A percentile compares a stretch with the other conserved stretches of the same genome.
Evolutionary conservation across 2,113 vertebrate genomes (phyloP).

Genomic region (Elephas maximus): DNA sequence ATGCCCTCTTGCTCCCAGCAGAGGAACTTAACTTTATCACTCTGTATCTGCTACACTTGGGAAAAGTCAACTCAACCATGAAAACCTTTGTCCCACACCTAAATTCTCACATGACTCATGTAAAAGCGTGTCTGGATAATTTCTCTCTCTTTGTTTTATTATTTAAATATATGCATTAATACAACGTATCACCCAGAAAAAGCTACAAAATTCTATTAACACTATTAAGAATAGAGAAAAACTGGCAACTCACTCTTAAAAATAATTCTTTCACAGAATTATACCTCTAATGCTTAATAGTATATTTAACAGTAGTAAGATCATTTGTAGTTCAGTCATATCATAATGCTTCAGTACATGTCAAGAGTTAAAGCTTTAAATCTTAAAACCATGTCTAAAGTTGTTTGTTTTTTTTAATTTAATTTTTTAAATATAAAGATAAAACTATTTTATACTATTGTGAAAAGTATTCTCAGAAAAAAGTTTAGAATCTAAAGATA

Average conservation of each 20-base stretch:
- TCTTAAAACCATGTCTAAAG: constrained; percentile 54
- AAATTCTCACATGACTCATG: neutral
- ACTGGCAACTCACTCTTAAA: neutral
- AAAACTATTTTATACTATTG: constrained; percentile 21
- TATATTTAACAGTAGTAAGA: constrained; percentile 41
- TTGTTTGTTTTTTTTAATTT: neutral
- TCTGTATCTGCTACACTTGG: neutral
- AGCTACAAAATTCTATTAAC: neutral
- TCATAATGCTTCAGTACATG: constrained; percentile 9
- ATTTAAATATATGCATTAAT: constrained; percentile 27
- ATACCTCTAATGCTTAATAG: neutral
- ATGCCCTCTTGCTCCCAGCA: neutral
- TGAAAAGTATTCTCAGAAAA: constrained; percentile 34
- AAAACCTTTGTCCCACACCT: constrained; percentile 11
- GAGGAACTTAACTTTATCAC: neutral
- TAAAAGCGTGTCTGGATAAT: neutral
- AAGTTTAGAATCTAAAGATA: constrained; percentile 40
- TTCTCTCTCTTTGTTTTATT: neutral
- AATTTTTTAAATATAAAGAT: constrained; percentile 46
- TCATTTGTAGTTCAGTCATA: constrained; percentile 51
- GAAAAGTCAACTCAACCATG: neutral
- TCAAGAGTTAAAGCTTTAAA: constrained; percentile 37
- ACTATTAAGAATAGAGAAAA: constrained; percentile 38
- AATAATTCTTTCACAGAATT: constrained; percentile 40
- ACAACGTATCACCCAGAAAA: constrained; percentile 49